A percentile compares a stretch with the other conserved stretches of the same genome.
Conservation (phyloP, 2,113 vertebrate species). For the Coptodon rendalli region DNA sequence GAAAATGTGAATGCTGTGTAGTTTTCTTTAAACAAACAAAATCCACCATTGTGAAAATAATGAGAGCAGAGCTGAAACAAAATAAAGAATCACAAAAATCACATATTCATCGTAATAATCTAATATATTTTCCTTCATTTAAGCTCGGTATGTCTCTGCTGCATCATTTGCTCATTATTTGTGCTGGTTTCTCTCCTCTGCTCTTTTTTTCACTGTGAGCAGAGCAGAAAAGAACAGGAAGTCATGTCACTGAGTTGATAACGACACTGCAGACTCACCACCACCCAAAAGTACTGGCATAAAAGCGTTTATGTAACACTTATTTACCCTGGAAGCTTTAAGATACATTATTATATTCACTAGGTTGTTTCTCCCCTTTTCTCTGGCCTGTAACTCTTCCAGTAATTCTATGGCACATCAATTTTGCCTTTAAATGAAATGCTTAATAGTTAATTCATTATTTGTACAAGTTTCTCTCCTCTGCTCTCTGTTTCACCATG, state of each 20-base stretch:
- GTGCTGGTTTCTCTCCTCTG: neutral
- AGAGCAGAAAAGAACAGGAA: neutral
- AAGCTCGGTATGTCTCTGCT: neutral
- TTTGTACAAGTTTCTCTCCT: neutral
- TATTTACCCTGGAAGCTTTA: neutral
- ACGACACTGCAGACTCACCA: neutral
- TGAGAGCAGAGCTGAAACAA: neutral
- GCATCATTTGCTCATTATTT: neutral
- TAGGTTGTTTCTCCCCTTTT: neutral
- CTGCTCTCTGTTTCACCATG: neutral
- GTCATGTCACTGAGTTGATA: neutral
- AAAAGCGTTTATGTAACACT: accelerated
- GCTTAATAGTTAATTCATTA: neutral
- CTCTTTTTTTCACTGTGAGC: neutral
- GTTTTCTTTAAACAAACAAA: neutral
- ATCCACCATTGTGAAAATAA: neutral
- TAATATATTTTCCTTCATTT: neutral
- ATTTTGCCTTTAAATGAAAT: neutral
- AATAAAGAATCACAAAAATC: neutral
- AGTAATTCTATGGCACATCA: neutral
- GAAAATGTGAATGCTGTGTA: neutral
- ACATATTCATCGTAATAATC: accelerated
- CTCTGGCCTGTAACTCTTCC: neutral
- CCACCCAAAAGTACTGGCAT: neutral
- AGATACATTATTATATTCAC: neutral